Evolutionary conservation across 2,113 vertebrate genomes (phyloP).

Genomic region (Hippocampus zosterae): DNA sequence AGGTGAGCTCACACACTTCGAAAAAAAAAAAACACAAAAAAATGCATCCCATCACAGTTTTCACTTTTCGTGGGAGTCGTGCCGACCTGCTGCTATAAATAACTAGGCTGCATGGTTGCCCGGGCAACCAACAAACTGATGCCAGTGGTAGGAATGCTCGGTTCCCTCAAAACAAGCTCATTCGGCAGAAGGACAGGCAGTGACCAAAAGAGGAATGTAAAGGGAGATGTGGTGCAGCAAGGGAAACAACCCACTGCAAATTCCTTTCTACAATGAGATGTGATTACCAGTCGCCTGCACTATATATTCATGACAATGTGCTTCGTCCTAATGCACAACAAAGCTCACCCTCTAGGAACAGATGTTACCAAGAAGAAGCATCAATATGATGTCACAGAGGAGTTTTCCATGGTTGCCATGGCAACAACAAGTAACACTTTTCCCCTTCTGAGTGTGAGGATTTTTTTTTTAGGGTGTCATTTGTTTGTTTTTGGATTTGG

Average conservation of each 20-base stretch:
- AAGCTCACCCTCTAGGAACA: too few species aligned
- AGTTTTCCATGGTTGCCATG: too few species aligned
- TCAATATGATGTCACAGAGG: too few species aligned
- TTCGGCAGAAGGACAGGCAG: slow-evolving; percentile 5
- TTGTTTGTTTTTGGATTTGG: neutral
- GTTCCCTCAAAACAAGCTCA: slow-evolving; percentile 34
- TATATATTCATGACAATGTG: too few species aligned
- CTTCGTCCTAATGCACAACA: too few species aligned
- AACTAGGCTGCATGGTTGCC: slow-evolving; percentile 58
- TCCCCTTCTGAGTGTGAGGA: neutral
- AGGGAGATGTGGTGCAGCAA: neutral
- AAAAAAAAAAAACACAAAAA: neutral
- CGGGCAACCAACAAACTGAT: slow-evolving; percentile 66
- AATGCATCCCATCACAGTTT: slow-evolving; percentile 14
- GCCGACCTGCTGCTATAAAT: slow-evolving; percentile 62
- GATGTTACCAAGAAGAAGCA: too few species aligned
- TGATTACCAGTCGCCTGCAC: neutral
- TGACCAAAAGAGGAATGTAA: slow-evolving; percentile 20
- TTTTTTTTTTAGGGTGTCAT: neutral
- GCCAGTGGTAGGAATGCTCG: slow-evolving; percentile 46
- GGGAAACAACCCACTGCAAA: neutral
- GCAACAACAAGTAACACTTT: too few species aligned
- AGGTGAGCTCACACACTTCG: neutral
- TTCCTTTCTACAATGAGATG: neutral
- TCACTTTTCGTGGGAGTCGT: slow-evolving; percentile 35